Percentiles rank a stretch among this genome's conserved stretches.
Evolutionary conservation across 2,113 vertebrate genomes (phyloP).

Genomic region (Neogobius melanostomus): DNA sequence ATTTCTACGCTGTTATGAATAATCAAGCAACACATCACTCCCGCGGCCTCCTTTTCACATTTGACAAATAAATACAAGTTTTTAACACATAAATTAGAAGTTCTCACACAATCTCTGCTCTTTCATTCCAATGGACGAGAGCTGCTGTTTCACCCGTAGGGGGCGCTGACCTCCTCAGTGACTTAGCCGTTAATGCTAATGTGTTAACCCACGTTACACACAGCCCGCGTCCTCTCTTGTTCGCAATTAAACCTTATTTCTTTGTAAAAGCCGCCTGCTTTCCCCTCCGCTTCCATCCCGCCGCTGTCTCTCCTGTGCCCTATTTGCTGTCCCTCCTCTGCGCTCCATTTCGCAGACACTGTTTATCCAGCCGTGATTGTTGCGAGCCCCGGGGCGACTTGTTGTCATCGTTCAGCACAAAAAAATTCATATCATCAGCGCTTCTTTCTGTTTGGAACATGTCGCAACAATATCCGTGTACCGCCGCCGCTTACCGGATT

Average conservation of each 20-base stretch:
- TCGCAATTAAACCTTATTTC: background rate
- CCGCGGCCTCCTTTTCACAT: no score
- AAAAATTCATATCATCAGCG: background rate
- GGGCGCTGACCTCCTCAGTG: no score
- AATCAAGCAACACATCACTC: no score
- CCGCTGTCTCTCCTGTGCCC: background rate
- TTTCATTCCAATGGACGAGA: no score
- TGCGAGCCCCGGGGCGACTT: constrained; percentile 2
- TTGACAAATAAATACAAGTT: no score
- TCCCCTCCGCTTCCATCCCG: background rate
- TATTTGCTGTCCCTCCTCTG: background rate
- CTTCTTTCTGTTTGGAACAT: background rate
- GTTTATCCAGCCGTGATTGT: background rate
- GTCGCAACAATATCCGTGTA: background rate
- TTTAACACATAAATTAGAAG: no score
- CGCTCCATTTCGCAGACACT: background rate
- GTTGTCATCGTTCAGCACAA: constrained; percentile 8
- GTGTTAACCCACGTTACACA: no score
- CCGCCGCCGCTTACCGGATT: background rate
- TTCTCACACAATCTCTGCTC: no score
- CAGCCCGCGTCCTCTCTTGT: no score
- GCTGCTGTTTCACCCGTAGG: no score
- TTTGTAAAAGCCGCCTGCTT: background rate
- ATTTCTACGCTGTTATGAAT: no score
- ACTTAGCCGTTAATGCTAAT: no score